Evolutionary conservation across 2,113 vertebrate species (phyloP).

Genomic region (Alethe castanea): DNA sequence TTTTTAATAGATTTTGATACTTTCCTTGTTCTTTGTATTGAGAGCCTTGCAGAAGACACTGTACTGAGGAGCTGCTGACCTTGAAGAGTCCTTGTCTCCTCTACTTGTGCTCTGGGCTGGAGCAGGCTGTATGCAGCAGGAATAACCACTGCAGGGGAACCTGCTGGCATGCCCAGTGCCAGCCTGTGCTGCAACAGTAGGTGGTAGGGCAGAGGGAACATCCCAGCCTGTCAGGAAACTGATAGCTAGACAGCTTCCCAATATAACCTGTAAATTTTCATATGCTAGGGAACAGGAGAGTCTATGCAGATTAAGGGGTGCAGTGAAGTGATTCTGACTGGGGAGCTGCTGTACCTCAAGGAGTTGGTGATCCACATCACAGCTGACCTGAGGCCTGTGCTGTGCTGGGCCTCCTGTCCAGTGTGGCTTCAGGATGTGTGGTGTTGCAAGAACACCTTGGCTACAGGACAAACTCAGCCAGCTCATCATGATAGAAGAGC

Average conservation of each 20-base stretch:
- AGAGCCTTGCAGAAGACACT: neutral
- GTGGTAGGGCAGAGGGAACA: neutral
- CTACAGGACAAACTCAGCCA: neutral
- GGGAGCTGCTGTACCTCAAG: too few species aligned
- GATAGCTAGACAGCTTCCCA: neutral
- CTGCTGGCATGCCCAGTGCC: accelerated
- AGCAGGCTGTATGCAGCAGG: neutral
- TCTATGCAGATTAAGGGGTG: neutral
- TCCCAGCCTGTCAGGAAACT: neutral
- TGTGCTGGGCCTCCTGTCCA: neutral
- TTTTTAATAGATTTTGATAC: neutral
- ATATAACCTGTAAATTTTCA: neutral
- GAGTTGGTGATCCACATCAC: accelerated
- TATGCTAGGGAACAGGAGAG: neutral
- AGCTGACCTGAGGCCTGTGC: neutral
- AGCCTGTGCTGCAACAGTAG: neutral
- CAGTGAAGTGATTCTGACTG: neutral
- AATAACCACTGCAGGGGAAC: neutral
- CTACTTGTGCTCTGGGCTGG: accelerated
- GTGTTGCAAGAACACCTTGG: too few species aligned
- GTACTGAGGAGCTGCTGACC: neutral
- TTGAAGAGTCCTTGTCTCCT: neutral
- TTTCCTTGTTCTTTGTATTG: neutral
- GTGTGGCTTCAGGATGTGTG: neutral
- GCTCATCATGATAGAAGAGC: accelerated